Evolutionary conservation across 2,888 invertebrate species (phyloP), one percentile per base, ranked within the genome.

Genomic region (Amphiduros pacificus): DNA sequence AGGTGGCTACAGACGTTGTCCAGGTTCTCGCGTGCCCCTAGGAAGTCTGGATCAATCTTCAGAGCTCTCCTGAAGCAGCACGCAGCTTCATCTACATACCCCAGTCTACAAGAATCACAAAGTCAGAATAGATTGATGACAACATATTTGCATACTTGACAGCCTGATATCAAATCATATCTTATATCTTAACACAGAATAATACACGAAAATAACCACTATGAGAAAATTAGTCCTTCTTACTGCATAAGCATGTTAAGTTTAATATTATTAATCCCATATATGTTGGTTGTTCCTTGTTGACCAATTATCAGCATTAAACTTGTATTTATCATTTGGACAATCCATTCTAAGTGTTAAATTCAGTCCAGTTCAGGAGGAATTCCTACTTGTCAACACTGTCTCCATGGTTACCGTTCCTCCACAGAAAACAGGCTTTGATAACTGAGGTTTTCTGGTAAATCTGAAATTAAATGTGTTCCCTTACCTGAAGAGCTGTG

Each of bases 1-100:
- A 90, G 82, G 66, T 88, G 82, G 77, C 89, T 89, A 72, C 88
- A 88, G 0, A 89, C 83, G 66, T 89, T 88, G 75, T 90, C 87
- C 22, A 90, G 81, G 77, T 89, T 89, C 75, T 88, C 88, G 72
- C 88, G 87, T 17, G 88, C 87, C 68, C 85, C 84, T 0, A 88
- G 84, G 76, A 84, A 87, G 36, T 83, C 79, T 0, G 84, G 81
- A 71, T 88, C 84, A 1, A 84, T 68, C 61, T 77, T 73, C 6
- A 87, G 74, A 9, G 88, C 87, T 71, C 83, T 85, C 62, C 85
- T 81, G 65, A 89, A 88, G 70, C 87, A 87, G 31, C 78, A 72
- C 75, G 85, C 86, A 11, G 89, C 87, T 76, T 87, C 86, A 62
- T 83, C 82, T 41, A 85, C 83, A 73, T 85, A 86, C 9, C 86